Conservation (phyloP, 2,888 invertebrate species). For the Amphipoea lucens region DNA sequence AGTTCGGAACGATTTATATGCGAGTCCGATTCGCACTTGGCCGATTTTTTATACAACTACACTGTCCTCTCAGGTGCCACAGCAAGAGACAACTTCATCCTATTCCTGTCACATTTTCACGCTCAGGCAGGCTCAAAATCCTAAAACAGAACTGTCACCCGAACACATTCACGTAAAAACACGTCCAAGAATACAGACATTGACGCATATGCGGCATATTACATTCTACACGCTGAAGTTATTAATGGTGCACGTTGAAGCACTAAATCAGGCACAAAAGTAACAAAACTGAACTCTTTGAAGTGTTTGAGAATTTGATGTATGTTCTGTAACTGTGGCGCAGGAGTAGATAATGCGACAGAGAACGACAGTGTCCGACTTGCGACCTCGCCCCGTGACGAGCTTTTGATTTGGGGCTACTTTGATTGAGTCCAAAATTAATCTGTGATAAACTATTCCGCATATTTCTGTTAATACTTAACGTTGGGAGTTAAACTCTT, state of each 20-base stretch:
- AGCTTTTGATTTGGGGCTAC: background rate
- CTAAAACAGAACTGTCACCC: conserved; percentile 32
- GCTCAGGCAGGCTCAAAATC: background rate
- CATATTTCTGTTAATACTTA: too few relatives aligned
- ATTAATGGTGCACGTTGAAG: conserved; percentile 59
- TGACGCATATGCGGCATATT: conserved; percentile 56
- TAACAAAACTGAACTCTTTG: conserved; percentile 56
- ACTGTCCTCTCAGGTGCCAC: background rate
- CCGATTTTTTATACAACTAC: background rate
- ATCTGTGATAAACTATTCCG: background rate
- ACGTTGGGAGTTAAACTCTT: too few relatives aligned
- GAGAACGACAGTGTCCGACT: conserved; percentile 1
- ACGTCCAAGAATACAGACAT: conserved; percentile 47
- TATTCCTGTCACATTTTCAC: background rate
- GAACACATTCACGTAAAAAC: conserved; percentile 19
- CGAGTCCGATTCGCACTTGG: too few relatives aligned
- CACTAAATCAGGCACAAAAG: conserved; percentile 62
- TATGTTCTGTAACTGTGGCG: conserved; percentile 4
- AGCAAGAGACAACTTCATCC: background rate
- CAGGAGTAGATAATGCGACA: conserved; percentile 28
- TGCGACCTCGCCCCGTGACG: too few relatives aligned
- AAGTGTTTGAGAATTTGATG: conserved; percentile 53
- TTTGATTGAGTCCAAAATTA: background rate
- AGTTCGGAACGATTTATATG: too few relatives aligned
- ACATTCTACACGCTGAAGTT: conserved; percentile 55